Base-by-base conservation (phyloP, 1,140 invertebrate species). In the Lordiphosa collinella region DNA sequence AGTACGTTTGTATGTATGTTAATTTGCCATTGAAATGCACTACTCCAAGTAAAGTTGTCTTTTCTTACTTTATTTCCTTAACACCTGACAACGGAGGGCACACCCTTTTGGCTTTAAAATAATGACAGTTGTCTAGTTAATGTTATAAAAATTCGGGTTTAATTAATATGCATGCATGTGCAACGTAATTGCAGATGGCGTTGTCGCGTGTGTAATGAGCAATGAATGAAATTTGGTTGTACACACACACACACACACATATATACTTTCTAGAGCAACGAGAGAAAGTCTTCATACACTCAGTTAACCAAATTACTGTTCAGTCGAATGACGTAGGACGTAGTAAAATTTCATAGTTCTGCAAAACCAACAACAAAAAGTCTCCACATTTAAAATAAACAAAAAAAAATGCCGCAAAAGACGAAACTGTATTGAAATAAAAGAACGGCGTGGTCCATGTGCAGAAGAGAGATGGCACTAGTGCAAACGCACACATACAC, bases 191-290 rank as follows among this genome's bases (percentile, higher is more conserved):
- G 50, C 52, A 67, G 47, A 67, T 57, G 62, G 67, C 52, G 53
- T 29, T 38, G 7, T 22, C n/a, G 32, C 61, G 49, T 50, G 57
- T 52, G 58, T 71, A 68, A 70, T 57, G 52, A 50, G 63, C 63
- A 71, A 71, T 71, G 67, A 71, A 71, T 71, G 67, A 71, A 71
- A 71, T 62, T 67, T 71, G 43, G 67, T 71, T 71, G 67, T 71
- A 59, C 52, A 35, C 52, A 58, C 48, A 49, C 41, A 55, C 43
- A 48, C 37, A 34, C 35, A 10, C 31, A 13, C 51, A n/a, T 25
- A 44, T 31, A 32, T n/a, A 35, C 40, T 25, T 40, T 38, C 35
- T 34, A 52, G 53, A 71, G 49, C 25, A 64, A 62, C 62, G 63
- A 57, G 67, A 66, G 67, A 65, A 67, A 71, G 67, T 66, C 66